These are phyloP conservation scores for Dendronephthya gigantea DNA, from an alignment of 64 coral and sea anemone genomes.

Conservation along the genomic window DNA sequence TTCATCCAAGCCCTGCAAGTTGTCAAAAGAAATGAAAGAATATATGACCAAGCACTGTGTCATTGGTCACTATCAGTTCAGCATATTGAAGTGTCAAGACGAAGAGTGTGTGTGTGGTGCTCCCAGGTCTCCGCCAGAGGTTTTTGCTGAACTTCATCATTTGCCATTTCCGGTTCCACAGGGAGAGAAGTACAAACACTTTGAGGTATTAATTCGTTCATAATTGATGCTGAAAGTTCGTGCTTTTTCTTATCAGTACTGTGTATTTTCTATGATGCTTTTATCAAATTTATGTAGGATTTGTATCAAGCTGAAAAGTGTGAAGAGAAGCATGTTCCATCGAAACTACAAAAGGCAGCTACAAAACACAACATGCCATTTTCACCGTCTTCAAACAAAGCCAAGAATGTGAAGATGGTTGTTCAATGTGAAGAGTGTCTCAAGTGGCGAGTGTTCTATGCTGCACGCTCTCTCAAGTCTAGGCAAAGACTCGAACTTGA, in stretches of 20 bases:
- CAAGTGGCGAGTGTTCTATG: conserved; percentile 36
- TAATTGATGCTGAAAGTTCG: no score
- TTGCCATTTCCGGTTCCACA: conserved; percentile 41
- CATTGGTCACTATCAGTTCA: conserved; percentile 36
- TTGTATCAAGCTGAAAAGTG: conserved; percentile 36
- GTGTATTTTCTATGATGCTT: no score
- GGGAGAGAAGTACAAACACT: conserved; percentile 31
- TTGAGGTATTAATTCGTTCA: conserved; percentile 33
- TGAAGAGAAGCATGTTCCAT: conserved; percentile 29
- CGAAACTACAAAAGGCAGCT: conserved; percentile 33
- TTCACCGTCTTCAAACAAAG: conserved; percentile 45
- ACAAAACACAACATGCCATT: conserved; percentile 35
- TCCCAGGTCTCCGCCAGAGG: conserved; percentile 34
- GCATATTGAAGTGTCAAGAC: conserved; percentile 22
- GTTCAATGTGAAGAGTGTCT: conserved; percentile 35
- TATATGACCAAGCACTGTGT: conserved; percentile 33
- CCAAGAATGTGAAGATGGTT: conserved; percentile 47
- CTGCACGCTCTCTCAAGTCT: conserved; percentile 10
- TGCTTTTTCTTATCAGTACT: no score
- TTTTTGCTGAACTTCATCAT: conserved; percentile 49
- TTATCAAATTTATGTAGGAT: neutral
- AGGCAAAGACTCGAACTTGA: conserved; percentile 10
- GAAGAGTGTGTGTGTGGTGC: conserved; percentile 41
- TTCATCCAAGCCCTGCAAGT: conserved; percentile 11
- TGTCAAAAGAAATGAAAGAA: conserved; percentile 40